phyloP scores from a whole-genome alignment of 2,888 invertebrate genomes.

The Pheosia gnoma region DNA sequence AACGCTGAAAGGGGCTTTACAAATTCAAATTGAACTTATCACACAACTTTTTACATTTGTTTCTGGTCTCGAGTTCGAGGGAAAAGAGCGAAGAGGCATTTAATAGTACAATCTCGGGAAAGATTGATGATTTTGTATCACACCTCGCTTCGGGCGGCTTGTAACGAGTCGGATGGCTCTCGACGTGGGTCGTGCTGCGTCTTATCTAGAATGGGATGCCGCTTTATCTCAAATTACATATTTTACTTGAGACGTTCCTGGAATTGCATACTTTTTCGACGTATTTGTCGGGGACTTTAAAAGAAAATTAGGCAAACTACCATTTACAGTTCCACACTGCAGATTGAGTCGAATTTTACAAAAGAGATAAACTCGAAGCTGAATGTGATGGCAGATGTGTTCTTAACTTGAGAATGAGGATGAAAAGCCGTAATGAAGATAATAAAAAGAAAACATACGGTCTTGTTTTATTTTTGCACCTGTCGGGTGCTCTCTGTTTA shows the following conservation, averaged over 20 bases:
- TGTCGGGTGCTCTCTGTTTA: neutral
- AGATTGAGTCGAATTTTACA: slow-evolving; percentile 6
- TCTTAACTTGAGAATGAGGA: neutral
- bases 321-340: neutral
- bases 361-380: neutral
- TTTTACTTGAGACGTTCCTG: slow-evolving; percentile 78
- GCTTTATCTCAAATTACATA: slow-evolving; percentile 84
- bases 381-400: neutral
- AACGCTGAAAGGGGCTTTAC: slow-evolving; percentile 84
- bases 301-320: slow-evolving; percentile 38
- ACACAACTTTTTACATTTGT: slow-evolving; percentile 85
- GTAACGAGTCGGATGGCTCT: slow-evolving; percentile 80
- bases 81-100: slow-evolving; percentile 83
- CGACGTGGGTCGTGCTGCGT: slow-evolving; percentile 80
- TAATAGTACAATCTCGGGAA: slow-evolving; percentile 83
- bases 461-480: slow-evolving; percentile 15
- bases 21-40: slow-evolving; percentile 85
- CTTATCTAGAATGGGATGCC: slow-evolving; percentile 83
- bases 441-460: slow-evolving; percentile 23
- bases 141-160: slow-evolving; percentile 83
- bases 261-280: slow-evolving; percentile 66
- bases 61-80: slow-evolving; percentile 82
- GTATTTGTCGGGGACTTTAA: slow-evolving; percentile 54
- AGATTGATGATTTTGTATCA: slow-evolving; percentile 85
- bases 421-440: slow-evolving; percentile 8